Evolutionary conservation across 2,797 vertebrate species (phyloP).

Genomic region (Halcyon smyrnensis): DNA sequence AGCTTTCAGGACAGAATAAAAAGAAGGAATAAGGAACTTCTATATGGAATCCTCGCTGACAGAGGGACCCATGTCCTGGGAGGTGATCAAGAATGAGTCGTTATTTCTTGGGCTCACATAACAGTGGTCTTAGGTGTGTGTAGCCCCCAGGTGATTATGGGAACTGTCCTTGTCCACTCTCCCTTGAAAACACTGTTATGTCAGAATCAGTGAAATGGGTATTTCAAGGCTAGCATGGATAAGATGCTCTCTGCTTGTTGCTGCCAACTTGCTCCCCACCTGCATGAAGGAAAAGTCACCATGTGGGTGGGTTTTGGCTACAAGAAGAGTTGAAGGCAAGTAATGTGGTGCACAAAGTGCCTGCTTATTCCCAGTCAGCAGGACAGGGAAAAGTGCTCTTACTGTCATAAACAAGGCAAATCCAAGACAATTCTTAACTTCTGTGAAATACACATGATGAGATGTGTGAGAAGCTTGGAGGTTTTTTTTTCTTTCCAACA

Average conservation of each 20-base stretch:
- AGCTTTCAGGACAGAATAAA: background rate
- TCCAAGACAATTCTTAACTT: background rate
- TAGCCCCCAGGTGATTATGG: background rate
- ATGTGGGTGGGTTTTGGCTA: background rate
- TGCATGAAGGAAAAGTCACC: background rate
- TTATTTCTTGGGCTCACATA: background rate
- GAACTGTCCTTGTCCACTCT: background rate
- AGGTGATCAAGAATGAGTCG: background rate
- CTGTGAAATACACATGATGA: background rate
- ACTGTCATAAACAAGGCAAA: background rate
- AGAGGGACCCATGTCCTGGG: background rate
- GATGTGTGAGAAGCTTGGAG: background rate
- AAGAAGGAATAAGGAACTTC: background rate
- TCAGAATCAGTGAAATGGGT: background rate
- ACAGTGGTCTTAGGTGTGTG: background rate
- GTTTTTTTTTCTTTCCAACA: background rate
- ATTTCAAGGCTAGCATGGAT: background rate
- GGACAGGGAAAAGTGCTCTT: background rate
- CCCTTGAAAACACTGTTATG: background rate
- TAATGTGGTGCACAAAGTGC: background rate
- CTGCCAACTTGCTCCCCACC: background rate
- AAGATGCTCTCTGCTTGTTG: background rate
- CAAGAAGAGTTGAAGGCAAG: background rate
- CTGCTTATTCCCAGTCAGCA: background rate
- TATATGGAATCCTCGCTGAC: background rate